phyloP scores from a whole-genome alignment of 2,113 vertebrate genomes.

The Dromas ardeola region DNA sequence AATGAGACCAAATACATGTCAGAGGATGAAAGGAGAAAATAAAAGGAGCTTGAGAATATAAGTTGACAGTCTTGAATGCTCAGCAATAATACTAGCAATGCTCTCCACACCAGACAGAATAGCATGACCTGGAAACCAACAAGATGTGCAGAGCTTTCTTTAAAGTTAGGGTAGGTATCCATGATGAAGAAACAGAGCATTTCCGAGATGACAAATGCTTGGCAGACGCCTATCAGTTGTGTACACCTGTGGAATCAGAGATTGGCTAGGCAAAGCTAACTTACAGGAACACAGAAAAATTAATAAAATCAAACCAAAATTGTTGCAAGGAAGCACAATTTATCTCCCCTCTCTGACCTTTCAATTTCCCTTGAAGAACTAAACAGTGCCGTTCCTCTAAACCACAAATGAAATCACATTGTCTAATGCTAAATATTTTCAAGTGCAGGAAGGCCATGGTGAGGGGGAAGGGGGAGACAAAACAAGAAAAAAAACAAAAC shows the following conservation, averaged over 20 bases:
- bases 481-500: background rate
- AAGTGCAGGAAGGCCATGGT: background rate
- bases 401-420: background rate
- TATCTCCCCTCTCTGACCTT: background rate
- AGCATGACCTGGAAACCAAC: background rate
- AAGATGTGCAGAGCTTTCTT: background rate
- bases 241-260: background rate
- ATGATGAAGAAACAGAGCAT: background rate
- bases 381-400: background rate
- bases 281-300: background rate
- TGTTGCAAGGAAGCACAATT: background rate
- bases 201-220: background rate
- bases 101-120: background rate
- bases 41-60: background rate
- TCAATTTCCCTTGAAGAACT: background rate
- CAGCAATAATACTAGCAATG: background rate
- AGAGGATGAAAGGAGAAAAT: background rate
- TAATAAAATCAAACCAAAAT: background rate
- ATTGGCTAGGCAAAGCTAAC: background rate
- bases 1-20: background rate
- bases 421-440: background rate
- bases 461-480: rapidly evolving
- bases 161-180: background rate
- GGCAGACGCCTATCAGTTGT: background rate
- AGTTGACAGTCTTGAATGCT: background rate